Conservation (phyloP, 2,113 vertebrate genomes). For the Dicrurus megarhynchus region DNA sequence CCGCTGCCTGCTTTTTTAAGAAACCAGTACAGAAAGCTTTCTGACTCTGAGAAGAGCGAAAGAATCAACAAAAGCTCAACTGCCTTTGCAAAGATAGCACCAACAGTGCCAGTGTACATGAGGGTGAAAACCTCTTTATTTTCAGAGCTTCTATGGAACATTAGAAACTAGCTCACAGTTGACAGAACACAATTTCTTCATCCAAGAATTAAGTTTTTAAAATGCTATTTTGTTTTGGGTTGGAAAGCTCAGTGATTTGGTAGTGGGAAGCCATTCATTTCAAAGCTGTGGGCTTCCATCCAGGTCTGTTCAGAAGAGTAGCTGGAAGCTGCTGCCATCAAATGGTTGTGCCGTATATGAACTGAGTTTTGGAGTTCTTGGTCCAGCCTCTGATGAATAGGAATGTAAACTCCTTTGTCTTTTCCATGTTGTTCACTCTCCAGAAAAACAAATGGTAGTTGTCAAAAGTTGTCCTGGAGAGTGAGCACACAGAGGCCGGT, state of each 20-base stretch:
- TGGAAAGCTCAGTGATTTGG: constrained; percentile 21
- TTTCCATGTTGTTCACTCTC: background rate
- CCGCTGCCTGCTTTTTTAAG: constrained; percentile 6
- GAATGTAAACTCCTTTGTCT: background rate
- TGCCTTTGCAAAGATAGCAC: constrained; percentile 53
- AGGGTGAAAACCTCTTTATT: constrained; percentile 60
- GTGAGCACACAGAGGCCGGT: background rate
- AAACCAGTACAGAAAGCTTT: constrained; percentile 50
- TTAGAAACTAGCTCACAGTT: background rate
- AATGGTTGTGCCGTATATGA: constrained; percentile 42
- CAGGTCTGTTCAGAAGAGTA: constrained; percentile 13
- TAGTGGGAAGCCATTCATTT: constrained; percentile 47
- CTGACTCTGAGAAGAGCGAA: background rate
- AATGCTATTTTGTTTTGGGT: constrained; percentile 23
- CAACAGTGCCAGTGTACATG: constrained; percentile 42
- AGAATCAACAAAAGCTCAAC: constrained; percentile 54
- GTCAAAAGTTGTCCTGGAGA: background rate
- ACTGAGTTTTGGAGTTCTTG: constrained; percentile 49
- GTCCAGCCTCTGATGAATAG: background rate
- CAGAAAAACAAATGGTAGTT: background rate
- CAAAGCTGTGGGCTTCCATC: constrained; percentile 12
- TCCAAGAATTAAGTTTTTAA: constrained; percentile 46
- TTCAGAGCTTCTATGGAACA: background rate
- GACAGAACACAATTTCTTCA: constrained; percentile 7
- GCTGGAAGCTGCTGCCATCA: constrained; percentile 67